Percentiles rank a stretch among this genome's conserved stretches.
These are phyloP conservation scores for Tolmerus cingulatus DNA, from an alignment of 2,888 invertebrate species.

Conservation along the genomic window DNA sequence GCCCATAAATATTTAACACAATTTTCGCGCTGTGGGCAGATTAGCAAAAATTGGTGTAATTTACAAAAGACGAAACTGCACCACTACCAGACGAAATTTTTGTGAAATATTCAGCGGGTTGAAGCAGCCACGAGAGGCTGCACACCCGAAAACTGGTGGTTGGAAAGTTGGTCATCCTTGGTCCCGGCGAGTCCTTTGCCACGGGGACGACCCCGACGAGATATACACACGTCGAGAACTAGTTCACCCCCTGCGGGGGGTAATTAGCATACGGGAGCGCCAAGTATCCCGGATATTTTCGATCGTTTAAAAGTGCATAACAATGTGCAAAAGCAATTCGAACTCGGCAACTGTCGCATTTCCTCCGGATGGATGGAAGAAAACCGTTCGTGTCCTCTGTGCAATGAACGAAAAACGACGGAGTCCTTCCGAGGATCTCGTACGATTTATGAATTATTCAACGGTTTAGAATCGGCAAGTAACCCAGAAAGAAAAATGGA, in stretches of 20 bases:
- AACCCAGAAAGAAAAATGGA: neutral
- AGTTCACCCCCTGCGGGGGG: neutral
- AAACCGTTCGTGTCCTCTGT: neutral
- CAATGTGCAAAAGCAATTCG: neutral
- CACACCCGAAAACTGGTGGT: neutral
- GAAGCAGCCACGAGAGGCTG: neutral
- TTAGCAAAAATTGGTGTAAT: neutral
- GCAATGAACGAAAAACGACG: neutral
- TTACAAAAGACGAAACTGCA: neutral
- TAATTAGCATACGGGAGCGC: neutral
- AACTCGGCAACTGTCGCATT: neutral
- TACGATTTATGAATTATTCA: neutral
- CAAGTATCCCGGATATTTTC: neutral
- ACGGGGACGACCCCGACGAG: neutral
- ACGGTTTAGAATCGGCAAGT: neutral
- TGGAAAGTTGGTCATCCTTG: neutral
- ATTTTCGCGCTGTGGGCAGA: neutral
- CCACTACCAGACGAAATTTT: neutral
- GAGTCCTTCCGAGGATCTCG: neutral
- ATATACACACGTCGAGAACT: neutral
- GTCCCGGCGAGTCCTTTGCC: neutral
- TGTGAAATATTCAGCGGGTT: neutral
- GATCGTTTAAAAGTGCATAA: neutral
- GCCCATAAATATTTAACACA: neutral
- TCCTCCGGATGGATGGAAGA: neutral